A percentile compares a stretch with the other conserved stretches of the same genome.
Conservation (phyloP, 2,888 invertebrate species). For the Ceraclea dissimilis region DNA sequence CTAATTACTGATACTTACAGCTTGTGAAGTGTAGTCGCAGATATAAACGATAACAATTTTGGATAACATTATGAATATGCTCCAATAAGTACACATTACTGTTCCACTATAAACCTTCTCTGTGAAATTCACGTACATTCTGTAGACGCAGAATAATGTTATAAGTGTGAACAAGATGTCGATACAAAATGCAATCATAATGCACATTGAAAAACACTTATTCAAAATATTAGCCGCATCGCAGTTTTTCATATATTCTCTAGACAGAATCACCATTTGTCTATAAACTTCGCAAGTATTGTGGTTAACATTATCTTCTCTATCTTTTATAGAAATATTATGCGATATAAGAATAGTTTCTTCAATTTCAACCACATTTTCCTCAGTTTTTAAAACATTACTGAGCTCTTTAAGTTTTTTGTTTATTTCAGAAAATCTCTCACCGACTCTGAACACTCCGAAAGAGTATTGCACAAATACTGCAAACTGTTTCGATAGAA, state of each 20-base stretch:
- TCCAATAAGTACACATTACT: slow-evolving; percentile 1
- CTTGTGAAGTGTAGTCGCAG: background rate
- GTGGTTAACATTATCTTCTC: too few species aligned
- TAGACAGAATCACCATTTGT: background rate
- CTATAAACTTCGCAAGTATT: background rate
- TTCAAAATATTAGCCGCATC: background rate
- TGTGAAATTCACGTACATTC: background rate
- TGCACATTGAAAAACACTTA: background rate
- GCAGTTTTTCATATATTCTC: background rate
- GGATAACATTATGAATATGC: background rate
- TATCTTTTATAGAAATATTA: background rate
- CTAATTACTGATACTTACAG: background rate
- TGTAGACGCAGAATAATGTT: background rate
- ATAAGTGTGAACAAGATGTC: background rate
- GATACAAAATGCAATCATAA: background rate
- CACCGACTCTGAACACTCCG: background rate
- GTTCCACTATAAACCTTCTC: background rate
- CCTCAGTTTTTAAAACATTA: background rate
- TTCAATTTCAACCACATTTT: background rate
- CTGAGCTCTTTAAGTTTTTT: background rate
- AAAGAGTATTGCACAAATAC: background rate
- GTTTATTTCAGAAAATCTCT: background rate
- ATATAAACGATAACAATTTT: background rate
- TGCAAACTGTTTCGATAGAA: background rate
- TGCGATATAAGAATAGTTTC: background rate